Evolutionary conservation across 2,797 vertebrate genomes (phyloP).

Genomic region (Luscinia megarhynchos): DNA sequence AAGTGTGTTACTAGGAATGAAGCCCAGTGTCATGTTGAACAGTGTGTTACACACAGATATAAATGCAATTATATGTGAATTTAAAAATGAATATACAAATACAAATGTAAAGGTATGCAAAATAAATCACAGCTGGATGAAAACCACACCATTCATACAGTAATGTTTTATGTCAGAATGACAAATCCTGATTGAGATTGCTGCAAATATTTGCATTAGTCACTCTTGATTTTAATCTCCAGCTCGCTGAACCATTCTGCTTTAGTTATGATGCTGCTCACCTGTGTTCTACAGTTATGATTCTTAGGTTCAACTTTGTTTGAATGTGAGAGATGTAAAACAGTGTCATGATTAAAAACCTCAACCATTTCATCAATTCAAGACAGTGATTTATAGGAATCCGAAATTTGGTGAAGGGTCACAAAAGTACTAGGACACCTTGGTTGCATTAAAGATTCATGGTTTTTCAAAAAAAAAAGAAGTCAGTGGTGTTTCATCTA

Average conservation of each 20-base stretch:
- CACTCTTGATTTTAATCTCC: background rate
- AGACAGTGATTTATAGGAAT: background rate
- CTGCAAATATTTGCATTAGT: background rate
- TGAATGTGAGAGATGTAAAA: background rate
- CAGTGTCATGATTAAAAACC: background rate
- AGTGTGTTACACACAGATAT: background rate
- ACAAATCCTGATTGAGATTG: background rate
- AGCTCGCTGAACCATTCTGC: background rate
- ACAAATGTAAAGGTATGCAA: background rate
- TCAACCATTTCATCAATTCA: background rate
- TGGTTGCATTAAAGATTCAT: background rate
- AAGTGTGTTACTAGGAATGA: background rate
- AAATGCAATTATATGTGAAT: background rate
- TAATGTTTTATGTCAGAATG: background rate
- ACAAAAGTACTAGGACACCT: background rate
- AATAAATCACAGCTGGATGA: background rate
- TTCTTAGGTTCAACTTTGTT: background rate
- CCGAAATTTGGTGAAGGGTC: background rate
- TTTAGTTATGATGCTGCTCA: background rate
- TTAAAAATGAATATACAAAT: background rate
- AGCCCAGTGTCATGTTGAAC: background rate
- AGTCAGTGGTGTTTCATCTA: background rate
- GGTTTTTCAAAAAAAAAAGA: too few species aligned
- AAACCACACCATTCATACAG: background rate
- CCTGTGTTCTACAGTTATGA: background rate